Base-by-base conservation (phyloP, 2,888 invertebrate species). In the Diploptera punctata region DNA sequence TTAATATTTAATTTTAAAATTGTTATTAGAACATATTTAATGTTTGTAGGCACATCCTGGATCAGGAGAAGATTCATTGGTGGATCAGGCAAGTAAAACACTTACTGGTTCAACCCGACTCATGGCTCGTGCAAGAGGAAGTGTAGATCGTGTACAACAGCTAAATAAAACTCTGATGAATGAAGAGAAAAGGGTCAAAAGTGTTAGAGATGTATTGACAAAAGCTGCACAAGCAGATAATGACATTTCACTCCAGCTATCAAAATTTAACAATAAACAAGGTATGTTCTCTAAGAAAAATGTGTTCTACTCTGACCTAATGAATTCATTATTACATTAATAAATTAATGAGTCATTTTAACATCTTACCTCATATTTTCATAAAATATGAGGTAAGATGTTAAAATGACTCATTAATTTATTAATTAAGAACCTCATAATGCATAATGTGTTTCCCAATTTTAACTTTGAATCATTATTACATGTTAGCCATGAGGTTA, bases 51-150 rank as follows among this genome's bases (percentile, higher is more conserved):
- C 71, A 1, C 61, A 71, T 68, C 74, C 74, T 26, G 52, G 67
- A 5, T 5, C 26, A 38, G 26, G 33, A 9, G 82, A 82, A 9
- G 84, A 85, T 77, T 86, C 88, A 13, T 81, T 90, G 78, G 81
- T 86, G 10, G 83, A 85, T 69, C 83, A 86, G 49, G 85, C 88
- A 0, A 82, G 84, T 24, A 81, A 84, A n/a, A 87, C 88, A 0
- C 81, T 85, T 49, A 82, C 83, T 0, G 84, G 86, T 18, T 90
- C 91, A 0, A 72, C 70, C 7, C 68, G 85, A 1, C 80, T 90
- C 21, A 85, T 87, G 77, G 82, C 82, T 18, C 79, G 89, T 77
- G 87, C 89, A 29, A 82, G 87, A 74, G 82, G 83, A 70, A 81
- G 87, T 78, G 82, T 86, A 81, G 80, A 85, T 75, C 82, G 84